Evolutionary conservation across 2,888 invertebrate genomes (phyloP).

Genomic region (Globia sparganii): DNA sequence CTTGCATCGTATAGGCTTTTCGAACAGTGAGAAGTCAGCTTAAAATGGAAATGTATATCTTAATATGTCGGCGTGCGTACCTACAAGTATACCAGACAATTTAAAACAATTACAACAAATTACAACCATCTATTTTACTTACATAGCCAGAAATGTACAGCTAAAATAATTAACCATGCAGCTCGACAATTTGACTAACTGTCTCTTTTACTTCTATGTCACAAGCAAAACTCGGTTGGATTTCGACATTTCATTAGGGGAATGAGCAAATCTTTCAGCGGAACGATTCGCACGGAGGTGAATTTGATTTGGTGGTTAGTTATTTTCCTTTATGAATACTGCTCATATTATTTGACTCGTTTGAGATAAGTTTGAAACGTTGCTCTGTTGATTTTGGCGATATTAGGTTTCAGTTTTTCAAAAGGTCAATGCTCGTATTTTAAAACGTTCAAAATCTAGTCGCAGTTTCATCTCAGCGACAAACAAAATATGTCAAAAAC

Average conservation of each 20-base stretch:
- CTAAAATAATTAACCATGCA: conserved; percentile 30
- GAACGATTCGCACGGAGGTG: conserved; percentile 71
- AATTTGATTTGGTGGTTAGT: conserved; percentile 76
- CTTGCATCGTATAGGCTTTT: no score
- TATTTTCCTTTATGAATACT: conserved; percentile 63
- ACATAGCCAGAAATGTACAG: conserved; percentile 20
- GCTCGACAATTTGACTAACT: conserved; percentile 40
- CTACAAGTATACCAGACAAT: not conserved
- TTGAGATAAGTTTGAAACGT: not conserved
- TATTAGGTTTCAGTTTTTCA: conserved; percentile 12
- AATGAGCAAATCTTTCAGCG: conserved; percentile 78
- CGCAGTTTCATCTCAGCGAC: no score
- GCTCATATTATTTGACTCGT: conserved; percentile 13
- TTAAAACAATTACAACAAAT: conserved; percentile 28
- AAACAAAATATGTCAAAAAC: no score
- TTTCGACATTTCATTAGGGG: conserved; percentile 81
- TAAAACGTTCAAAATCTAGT: no score
- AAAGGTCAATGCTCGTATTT: no score
- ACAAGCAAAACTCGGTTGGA: conserved; percentile 66
- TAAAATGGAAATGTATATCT: no score
- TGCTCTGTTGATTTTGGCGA: conserved; percentile 28
- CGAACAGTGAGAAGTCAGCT: no score
- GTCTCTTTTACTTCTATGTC: conserved; percentile 56
- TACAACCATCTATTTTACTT: conserved; percentile 25
- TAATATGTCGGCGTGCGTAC: not conserved